phyloP scores from a whole-genome alignment of 2,113 vertebrate genomes.

The Aspiorhynchus laticeps region DNA sequence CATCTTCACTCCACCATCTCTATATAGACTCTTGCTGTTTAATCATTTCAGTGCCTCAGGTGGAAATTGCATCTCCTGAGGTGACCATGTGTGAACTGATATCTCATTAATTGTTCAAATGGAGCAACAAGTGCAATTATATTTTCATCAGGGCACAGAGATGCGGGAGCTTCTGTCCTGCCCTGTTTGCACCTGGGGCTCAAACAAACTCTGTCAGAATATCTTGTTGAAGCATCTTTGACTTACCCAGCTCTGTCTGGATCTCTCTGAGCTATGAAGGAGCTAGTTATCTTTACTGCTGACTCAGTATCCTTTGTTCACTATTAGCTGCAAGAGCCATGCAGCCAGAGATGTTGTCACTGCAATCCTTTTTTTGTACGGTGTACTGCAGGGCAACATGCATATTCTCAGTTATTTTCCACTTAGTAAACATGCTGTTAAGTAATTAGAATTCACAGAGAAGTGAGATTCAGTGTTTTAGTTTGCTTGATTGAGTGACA shows the following conservation, averaged over 20 bases:
- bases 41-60: background rate
- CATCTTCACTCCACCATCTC: background rate
- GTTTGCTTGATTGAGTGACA: background rate
- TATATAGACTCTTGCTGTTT: background rate
- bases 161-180: background rate
- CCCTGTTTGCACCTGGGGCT: background rate
- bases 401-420: background rate
- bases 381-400: background rate
- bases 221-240: background rate
- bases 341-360: background rate
- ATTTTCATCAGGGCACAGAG: background rate
- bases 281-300: background rate
- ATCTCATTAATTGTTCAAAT: background rate
- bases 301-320: slow-evolving; percentile 1
- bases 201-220: background rate
- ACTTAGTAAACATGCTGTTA: background rate
- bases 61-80: background rate
- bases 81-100: background rate
- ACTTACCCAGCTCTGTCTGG: background rate
- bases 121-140: background rate
- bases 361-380: background rate
- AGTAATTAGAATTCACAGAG: background rate
- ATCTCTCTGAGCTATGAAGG: background rate
- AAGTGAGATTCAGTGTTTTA: background rate
- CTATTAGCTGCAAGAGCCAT: background rate